Percentiles rank a stretch among this genome's conserved stretches.
phyloP scores from a whole-genome alignment of 2,797 vertebrate genomes.

The Anas acuta region DNA sequence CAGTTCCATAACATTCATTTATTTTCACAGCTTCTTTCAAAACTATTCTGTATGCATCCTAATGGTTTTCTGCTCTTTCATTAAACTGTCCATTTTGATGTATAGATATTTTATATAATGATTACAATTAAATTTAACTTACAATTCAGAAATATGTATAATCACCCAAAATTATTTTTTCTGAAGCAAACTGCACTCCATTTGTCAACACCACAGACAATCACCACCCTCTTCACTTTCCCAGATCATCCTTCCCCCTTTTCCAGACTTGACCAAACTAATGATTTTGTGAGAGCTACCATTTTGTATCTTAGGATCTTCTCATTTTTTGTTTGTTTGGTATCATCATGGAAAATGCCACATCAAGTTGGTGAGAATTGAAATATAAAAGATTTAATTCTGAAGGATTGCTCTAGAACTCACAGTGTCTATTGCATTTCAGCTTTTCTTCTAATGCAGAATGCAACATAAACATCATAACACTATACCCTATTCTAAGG shows the following conservation, averaged over 20 bases:
- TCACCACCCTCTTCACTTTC: not conserved
- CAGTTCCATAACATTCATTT: not conserved
- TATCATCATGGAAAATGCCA: not conserved
- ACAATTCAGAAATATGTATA: not conserved
- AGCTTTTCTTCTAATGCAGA: not conserved
- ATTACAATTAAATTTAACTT: not conserved
- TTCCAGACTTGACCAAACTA: not conserved
- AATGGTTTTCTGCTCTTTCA: not conserved
- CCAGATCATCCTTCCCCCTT: not conserved
- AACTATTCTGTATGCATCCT: not conserved
- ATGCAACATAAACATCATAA: not conserved
- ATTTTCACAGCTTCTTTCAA: not conserved
- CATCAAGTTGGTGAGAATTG: not conserved
- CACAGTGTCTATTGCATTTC: not conserved
- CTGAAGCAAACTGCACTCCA: not conserved
- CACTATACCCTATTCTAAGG: not conserved
- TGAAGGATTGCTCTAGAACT: not conserved
- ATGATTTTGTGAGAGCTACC: rapidly evolving
- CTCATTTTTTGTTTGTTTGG: not conserved
- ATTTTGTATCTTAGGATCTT: not conserved
- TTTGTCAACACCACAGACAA: not conserved
- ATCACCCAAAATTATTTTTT: not conserved
- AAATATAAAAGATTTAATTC: not conserved
- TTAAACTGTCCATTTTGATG: not conserved
- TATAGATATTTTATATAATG: not conserved